These are phyloP conservation scores for Plectrocnemia conspersa DNA, from an alignment of 1,140 invertebrate genomes.

Conservation along the genomic window DNA sequence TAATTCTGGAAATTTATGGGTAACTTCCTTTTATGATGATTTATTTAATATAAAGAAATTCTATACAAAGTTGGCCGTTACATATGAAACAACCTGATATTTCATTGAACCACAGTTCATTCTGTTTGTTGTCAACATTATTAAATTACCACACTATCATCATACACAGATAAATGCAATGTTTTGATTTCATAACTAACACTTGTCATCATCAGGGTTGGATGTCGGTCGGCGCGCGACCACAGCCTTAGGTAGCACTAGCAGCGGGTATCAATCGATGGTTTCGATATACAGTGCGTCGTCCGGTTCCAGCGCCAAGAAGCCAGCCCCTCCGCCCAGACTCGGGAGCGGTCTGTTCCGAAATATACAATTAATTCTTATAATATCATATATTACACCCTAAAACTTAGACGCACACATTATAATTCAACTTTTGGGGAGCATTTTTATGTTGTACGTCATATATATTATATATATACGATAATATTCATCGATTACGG, in stretches of 20 bases:
- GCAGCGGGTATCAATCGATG: conserved; percentile 21
- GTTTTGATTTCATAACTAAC: conserved; percentile 25
- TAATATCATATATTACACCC: background rate
- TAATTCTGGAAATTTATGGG: no score
- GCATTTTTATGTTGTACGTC: background rate
- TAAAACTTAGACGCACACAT: no score
- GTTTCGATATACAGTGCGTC: conserved; percentile 15
- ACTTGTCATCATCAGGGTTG: conserved; percentile 16
- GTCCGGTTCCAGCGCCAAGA: conserved; percentile 11
- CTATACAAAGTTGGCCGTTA: no score
- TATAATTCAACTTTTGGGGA: background rate
- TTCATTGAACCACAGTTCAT: no score
- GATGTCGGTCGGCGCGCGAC: conserved; percentile 10
- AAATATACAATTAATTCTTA: background rate
- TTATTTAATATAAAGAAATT: no score
- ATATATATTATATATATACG: no score
- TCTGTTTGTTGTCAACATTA: no score
- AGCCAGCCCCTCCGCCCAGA: conserved; percentile 23
- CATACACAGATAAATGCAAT: no score
- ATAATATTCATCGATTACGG: no score
- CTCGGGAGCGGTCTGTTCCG: conserved; percentile 24
- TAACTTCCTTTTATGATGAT: no score
- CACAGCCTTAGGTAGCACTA: conserved; percentile 22
- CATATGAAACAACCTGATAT: no score
- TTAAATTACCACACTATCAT: no score